A percentile compares a stretch with the other conserved stretches of the same genome.
These are phyloP conservation scores for Luperina nickerlii DNA, from an alignment of 2,888 invertebrate genomes.

Conservation along the genomic window DNA sequence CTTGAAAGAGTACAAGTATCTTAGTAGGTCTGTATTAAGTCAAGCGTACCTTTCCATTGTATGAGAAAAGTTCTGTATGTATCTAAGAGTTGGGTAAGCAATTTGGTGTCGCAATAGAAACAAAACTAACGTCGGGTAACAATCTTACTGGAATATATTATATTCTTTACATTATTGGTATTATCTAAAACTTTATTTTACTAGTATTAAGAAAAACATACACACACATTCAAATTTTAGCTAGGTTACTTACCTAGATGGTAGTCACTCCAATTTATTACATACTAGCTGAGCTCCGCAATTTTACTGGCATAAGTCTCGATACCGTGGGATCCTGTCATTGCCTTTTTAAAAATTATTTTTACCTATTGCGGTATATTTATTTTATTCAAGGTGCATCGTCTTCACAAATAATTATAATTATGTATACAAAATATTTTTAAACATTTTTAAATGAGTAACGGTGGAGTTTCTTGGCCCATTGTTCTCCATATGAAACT, in stretches of 20 bases:
- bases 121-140: constrained; percentile 41
- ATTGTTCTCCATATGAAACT: too few species aligned
- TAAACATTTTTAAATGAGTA: too few species aligned
- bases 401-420: too few species aligned
- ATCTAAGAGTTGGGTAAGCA: constrained; percentile 40
- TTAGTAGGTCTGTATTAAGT: constrained; percentile 51
- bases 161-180: neutral
- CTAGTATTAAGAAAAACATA: too few species aligned
- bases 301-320: too few species aligned
- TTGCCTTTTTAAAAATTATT: too few species aligned
- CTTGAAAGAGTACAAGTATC: constrained; percentile 49
- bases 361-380: too few species aligned
- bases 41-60: constrained; percentile 44
- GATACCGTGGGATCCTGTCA: too few species aligned
- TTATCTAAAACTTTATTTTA: neutral
- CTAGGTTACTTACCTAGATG: neutral
- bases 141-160: constrained; percentile 8
- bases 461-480: too few species aligned
- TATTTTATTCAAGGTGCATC: too few species aligned
- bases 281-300: too few species aligned
- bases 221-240: neutral
- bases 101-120: constrained; percentile 43
- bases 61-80: constrained; percentile 53
- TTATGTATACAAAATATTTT: too few species aligned
- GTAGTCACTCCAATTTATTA: neutral